Evolutionary conservation across 1,140 invertebrate genomes (phyloP).

Genomic region (Dendrolimus kikuchii): DNA sequence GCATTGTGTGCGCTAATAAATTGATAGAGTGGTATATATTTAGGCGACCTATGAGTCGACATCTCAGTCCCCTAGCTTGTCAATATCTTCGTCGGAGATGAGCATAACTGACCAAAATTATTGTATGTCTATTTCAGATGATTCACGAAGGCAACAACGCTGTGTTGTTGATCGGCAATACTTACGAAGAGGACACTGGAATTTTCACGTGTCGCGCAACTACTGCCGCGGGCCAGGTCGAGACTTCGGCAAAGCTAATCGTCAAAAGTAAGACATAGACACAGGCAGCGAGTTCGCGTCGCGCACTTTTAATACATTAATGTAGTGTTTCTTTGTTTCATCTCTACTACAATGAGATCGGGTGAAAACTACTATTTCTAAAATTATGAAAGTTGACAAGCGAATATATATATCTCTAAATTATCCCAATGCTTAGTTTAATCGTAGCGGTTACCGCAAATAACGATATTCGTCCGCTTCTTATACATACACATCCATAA

Average conservation of each 20-base stretch:
- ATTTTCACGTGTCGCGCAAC: constrained; percentile 93
- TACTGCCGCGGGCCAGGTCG: constrained; percentile 91
- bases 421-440: constrained; percentile 31
- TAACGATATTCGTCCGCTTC: constrained; percentile 50
- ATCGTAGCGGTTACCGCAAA: constrained; percentile 65
- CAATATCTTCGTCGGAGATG: no score
- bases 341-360: constrained; percentile 65
- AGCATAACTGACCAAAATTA: no score
- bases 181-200: constrained; percentile 95
- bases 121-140: constrained; percentile 77
- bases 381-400: constrained; percentile 53
- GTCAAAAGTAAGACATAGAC: constrained; percentile 98
- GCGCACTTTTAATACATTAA: constrained; percentile 69
- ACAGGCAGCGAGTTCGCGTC: constrained; percentile 70
- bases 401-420: constrained; percentile 33
- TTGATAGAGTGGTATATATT: no score
- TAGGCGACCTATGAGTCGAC: no score
- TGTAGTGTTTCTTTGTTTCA: constrained; percentile 70
- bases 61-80: no score
- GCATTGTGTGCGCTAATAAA: no score
- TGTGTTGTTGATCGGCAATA: constrained; percentile 90
- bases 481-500: constrained; percentile 29
- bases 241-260: constrained; percentile 93
- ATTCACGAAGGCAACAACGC: constrained; percentile 92
- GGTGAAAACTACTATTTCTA: constrained; percentile 65